phyloP scores from a whole-genome alignment of 2,797 vertebrate species.

The Epinephelus awoara region DNA sequence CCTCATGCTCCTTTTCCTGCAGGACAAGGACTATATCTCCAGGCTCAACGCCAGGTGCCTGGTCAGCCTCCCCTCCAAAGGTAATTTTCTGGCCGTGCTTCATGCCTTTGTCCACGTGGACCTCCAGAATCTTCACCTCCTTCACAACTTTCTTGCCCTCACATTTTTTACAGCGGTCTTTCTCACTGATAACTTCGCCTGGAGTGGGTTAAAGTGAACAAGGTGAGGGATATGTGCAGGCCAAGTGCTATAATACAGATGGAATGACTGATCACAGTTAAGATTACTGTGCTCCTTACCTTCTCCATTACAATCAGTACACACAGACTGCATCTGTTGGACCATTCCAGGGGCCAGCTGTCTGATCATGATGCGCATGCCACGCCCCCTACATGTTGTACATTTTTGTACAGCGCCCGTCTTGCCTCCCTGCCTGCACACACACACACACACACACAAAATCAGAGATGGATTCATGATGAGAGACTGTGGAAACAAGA shows the following conservation, averaged over 20 bases:
- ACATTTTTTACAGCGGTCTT: constrained; percentile 99
- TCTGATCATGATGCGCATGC: constrained; percentile 98
- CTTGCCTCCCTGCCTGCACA: constrained; percentile 96
- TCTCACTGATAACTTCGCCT: constrained; percentile 99
- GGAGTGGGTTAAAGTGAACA: not conserved
- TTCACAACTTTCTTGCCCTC: constrained; percentile 99
- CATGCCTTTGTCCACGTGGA: constrained; percentile 99
- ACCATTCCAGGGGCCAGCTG: constrained; percentile 99
- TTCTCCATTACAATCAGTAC: constrained; percentile 98
- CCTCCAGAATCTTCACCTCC: constrained; percentile 99
- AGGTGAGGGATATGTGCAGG: not conserved
- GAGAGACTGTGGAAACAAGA: not conserved
- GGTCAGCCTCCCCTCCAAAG: constrained; percentile 97
- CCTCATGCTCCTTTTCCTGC: constrained; percentile 98
- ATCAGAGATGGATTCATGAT: constrained; percentile 1
- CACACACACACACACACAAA: constrained; percentile 2
- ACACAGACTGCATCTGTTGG: constrained; percentile 99
- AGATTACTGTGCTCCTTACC: constrained; percentile 80
- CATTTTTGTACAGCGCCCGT: constrained; percentile 98
- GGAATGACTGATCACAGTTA: not conserved
- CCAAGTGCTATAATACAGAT: not conserved
- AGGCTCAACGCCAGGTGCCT: constrained; percentile 95
- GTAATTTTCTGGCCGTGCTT: constrained; percentile 98
- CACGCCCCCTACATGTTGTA: constrained; percentile 93
- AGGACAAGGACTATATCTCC: constrained; percentile 97